Evolutionary conservation across 53 echinoderm and acorn worm species (phyloP).

Genomic region (Actinopyga echinites): DNA sequence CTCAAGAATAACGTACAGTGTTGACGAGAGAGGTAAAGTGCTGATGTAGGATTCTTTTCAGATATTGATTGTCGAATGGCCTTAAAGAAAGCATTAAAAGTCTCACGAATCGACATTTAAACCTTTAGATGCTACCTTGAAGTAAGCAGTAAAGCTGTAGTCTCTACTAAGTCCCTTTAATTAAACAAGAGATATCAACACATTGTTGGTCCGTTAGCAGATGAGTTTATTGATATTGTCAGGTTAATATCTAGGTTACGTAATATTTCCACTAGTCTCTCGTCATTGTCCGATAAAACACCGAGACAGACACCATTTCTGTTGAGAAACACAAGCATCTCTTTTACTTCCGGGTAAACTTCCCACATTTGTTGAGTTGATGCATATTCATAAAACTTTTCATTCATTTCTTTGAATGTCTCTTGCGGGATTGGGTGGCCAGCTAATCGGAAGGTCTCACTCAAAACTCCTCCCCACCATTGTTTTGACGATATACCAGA

Average conservation of each 20-base stretch:
- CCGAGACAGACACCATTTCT: conserved; percentile 77
- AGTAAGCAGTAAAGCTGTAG: too few relatives aligned
- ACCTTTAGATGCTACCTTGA: too few relatives aligned
- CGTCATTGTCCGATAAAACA: conserved; percentile 85
- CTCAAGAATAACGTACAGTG: background rate
- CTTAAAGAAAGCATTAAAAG: too few relatives aligned
- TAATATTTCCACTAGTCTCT: conserved; percentile 60
- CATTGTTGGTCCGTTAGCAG: too few relatives aligned
- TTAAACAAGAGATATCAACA: too few relatives aligned
- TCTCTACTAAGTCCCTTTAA: too few relatives aligned
- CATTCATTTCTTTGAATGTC: conserved; percentile 55
- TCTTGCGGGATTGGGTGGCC: conserved; percentile 47
- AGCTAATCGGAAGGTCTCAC: conserved; percentile 61
- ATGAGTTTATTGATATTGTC: too few relatives aligned
- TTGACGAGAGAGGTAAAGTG: background rate
- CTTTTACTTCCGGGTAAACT: conserved; percentile 82
- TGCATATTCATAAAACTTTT: conserved; percentile 69
- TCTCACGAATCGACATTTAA: too few relatives aligned
- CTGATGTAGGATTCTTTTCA: too few relatives aligned
- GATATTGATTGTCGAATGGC: too few relatives aligned
- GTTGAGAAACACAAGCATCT: conserved; percentile 75
- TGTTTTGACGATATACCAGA: conserved; percentile 55
- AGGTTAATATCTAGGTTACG: conserved; percentile 60
- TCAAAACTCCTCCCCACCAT: conserved; percentile 82
- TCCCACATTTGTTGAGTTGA: conserved; percentile 65